Base-by-base conservation (phyloP, 1,140 invertebrate genomes). In the Cydia splendana region DNA sequence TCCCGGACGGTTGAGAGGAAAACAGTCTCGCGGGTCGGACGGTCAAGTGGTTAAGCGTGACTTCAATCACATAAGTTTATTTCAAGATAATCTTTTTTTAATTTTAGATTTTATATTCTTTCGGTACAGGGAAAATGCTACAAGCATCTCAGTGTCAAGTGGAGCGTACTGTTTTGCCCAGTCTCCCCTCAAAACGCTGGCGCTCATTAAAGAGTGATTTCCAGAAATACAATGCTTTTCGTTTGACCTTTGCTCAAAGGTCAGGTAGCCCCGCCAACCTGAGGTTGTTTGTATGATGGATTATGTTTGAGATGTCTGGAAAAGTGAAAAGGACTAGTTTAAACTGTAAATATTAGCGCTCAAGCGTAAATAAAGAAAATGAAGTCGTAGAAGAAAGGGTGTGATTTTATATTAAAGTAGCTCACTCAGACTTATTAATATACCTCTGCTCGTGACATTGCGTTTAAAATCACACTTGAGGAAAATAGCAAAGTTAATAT, bases 201-300 rank as follows among this genome's bases (percentile, higher is more conserved):
- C 67, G 67, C 67, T 71, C 67, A 71, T 71, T 71, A 71, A 71
- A 38, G 65, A n/a, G 34, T 71, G 67, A 71, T 71, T 71, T 71
- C 34, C 67, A 71, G 67, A 71, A 71, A 71, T 20, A 71, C 67
- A 71, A 71, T 71, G 67, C 67, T 71, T 71, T 71, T 4, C 15
- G 67, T 71, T 71, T 71, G 67, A 71, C 67, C 67, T 71, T 71
- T 45, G 0, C 30, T 38, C 67, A 71, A 67, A 71, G 67, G 67
- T 71, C 67, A 71, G 34, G 67, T 71, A 42, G 30, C 12, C 0
- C 15, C 34, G 13, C 15, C 34, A 45, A 34, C n/a, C 51, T n/a
- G 51, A 53, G 18, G 15, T 18, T 57, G n/a, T 62, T 62, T 62
- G 18, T 62, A 62, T 62, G 18, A 62, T 62, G 20, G 57, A 62